Evolutionary conservation across 1,140 invertebrate species (phyloP), one percentile per base, ranked within the genome.

Genomic region (Helicoverpa zea): DNA sequence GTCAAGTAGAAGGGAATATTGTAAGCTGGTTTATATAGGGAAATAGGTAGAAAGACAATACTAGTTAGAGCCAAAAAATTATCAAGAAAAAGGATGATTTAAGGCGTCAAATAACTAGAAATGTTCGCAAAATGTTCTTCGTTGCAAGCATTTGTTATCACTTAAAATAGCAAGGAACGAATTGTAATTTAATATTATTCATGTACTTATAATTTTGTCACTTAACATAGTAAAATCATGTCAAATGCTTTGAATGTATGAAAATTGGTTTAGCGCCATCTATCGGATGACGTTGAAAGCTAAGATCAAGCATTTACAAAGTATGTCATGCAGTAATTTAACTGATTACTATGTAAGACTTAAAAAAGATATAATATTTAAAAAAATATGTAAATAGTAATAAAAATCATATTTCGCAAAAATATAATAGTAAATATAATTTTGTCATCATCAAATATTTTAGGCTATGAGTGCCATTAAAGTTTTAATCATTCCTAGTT

Each of bases 401-500:
- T 52, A 52, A 64, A 66, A 35, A 3, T n/a, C 14, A 35, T 51
- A 49, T 58, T 29, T 18, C 58, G 29, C 47, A 56, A 72, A 76
- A 77, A 82, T 73, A 75, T 85, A 43, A 30, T 61, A 61, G 2
- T 29, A 61, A 61, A 63, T 63, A 58, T 58, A 58, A 18, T 58
- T 16, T 16, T 58, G 23, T 77, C 76, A 79, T 58, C 56, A 72
- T 72, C 66, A 86, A 91, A 91, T 91, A 92, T 87, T 91, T 85
- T 90, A 94, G 93, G 93, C 93, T 92, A 91, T 91, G 89, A 92
- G 93, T 94, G 93, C 93, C 93, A 94, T 94, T 93, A 91, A 92
- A 84, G 87, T 87, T 89, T 90, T 86, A 86, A 87, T 77, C 74
- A 84, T 86, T 91, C 89, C 86, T 87, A 87, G 63, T 81, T 82